Evolutionary conservation across 2,888 invertebrate genomes (phyloP).

Genomic region (Tiliacea citrago): DNA sequence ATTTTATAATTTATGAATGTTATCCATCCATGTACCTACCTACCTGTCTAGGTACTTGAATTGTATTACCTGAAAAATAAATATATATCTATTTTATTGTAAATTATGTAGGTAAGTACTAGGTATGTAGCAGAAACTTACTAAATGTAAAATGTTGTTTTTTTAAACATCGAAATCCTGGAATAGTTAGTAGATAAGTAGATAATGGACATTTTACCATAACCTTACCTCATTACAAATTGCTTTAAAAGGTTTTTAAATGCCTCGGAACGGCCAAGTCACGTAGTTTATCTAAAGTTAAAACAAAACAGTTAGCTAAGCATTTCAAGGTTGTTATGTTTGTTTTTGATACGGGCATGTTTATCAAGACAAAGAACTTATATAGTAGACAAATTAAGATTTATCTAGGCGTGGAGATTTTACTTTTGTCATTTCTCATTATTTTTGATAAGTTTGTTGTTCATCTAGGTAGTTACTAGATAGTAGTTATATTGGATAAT

Average conservation of each 20-base stretch:
- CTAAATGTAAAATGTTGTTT: background rate
- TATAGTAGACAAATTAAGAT: background rate
- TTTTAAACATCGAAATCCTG: background rate
- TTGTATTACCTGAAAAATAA: background rate
- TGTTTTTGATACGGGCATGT: background rate
- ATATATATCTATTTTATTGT: background rate
- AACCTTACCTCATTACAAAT: constrained; percentile 26
- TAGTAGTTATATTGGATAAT: background rate
- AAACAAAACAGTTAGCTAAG: constrained; percentile 37
- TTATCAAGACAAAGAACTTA: background rate
- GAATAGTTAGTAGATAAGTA: background rate
- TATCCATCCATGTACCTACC: too few species aligned
- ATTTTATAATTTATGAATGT: too few species aligned
- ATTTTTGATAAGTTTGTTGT: background rate
- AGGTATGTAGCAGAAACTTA: background rate
- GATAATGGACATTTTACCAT: constrained; percentile 1
- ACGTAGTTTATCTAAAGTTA: constrained; percentile 42
- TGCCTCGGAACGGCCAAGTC: constrained; percentile 24
- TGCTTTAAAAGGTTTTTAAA: constrained; percentile 55
- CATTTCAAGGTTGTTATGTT: constrained; percentile 12
- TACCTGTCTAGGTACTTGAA: too few species aligned
- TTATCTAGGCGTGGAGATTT: background rate
- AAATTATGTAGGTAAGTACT: background rate
- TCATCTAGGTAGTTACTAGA: background rate
- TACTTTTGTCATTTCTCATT: background rate